phyloP scores from a whole-genome alignment of 92 coral and sea anemone species.

The Epizoanthus rinbou region DNA sequence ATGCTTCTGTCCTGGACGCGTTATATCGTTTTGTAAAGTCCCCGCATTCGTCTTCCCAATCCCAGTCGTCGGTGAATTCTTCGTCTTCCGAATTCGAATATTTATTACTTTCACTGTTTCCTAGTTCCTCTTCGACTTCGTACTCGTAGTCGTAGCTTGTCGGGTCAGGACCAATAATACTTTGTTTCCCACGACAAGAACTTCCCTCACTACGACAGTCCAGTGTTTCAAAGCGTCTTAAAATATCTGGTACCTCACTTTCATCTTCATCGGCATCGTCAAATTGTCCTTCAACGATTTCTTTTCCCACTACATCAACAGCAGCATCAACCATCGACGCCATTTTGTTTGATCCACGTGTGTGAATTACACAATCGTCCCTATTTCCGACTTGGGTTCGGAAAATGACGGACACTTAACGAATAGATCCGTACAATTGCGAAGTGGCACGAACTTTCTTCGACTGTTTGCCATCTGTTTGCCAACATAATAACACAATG shows the following conservation, averaged over 20 bases:
- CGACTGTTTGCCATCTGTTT: background rate
- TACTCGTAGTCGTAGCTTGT: background rate
- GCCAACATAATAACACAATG: no score
- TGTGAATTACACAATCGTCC: background rate
- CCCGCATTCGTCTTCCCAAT: slow-evolving; percentile 96
- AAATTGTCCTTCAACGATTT: slow-evolving; percentile 79
- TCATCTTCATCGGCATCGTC: slow-evolving; percentile 90
- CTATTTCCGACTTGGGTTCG: background rate
- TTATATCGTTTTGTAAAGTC: slow-evolving; percentile 97
- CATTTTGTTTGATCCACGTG: slow-evolving; percentile 33
- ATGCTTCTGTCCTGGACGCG: slow-evolving; percentile 70
- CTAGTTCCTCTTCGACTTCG: background rate
- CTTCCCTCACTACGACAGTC: background rate
- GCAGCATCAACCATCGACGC: background rate
- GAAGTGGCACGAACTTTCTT: background rate
- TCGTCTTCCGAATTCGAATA: slow-evolving; percentile 50
- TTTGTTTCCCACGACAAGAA: background rate
- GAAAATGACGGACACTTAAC: background rate
- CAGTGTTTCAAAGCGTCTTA: slow-evolving; percentile 31
- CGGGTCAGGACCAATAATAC: background rate
- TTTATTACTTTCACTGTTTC: background rate
- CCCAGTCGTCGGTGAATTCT: slow-evolving; percentile 79
- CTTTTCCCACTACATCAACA: background rate
- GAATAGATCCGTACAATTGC: background rate
- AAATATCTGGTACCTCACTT: slow-evolving; percentile 57